Conservation (phyloP, 2,797 vertebrate species). For the Chaunax sp. region DNA sequence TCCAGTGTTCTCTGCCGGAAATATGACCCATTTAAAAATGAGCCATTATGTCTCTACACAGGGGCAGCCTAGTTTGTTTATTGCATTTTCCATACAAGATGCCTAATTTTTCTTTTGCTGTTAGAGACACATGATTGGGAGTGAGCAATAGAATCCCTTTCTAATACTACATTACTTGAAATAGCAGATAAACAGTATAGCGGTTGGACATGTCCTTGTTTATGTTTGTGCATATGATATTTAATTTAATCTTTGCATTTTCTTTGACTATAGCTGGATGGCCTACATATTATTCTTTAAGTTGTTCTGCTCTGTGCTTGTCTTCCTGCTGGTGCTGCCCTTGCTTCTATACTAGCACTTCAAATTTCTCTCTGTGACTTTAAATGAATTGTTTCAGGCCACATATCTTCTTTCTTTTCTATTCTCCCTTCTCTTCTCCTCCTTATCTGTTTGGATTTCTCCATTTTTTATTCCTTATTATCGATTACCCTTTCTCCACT, state of each 20-base stretch:
- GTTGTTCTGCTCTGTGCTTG: constrained; percentile 39
- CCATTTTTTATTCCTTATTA: constrained; percentile 71
- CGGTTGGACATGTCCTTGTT: constrained; percentile 13
- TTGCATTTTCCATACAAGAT: constrained; percentile 17
- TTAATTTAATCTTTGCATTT: constrained; percentile 47
- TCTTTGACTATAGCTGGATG: constrained; percentile 50
- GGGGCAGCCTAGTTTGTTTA: constrained; percentile 5
- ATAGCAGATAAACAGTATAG: background rate
- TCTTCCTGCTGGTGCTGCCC: constrained; percentile 57
- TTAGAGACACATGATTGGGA: constrained; percentile 11
- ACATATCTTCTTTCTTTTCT: constrained; percentile 80
- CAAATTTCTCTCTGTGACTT: constrained; percentile 64
- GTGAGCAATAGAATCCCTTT: background rate
- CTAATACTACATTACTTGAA: background rate
- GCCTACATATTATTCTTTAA: constrained; percentile 51
- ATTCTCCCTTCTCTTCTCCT: constrained; percentile 62
- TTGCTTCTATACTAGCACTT: constrained; percentile 48
- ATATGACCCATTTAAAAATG: constrained; percentile 24
- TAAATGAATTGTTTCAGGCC: constrained; percentile 75
- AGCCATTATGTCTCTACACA: constrained; percentile 27
- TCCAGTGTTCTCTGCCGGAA: constrained; percentile 41
- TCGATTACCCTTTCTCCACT: constrained; percentile 64
- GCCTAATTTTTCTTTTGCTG: constrained; percentile 9
- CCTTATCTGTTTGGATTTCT: constrained; percentile 61
- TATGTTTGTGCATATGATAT: constrained; percentile 33